Evolutionary conservation across 2,888 invertebrate genomes (phyloP), one percentile per base, ranked within the genome.

Genomic region (Rhagophthalmus giganteus): DNA sequence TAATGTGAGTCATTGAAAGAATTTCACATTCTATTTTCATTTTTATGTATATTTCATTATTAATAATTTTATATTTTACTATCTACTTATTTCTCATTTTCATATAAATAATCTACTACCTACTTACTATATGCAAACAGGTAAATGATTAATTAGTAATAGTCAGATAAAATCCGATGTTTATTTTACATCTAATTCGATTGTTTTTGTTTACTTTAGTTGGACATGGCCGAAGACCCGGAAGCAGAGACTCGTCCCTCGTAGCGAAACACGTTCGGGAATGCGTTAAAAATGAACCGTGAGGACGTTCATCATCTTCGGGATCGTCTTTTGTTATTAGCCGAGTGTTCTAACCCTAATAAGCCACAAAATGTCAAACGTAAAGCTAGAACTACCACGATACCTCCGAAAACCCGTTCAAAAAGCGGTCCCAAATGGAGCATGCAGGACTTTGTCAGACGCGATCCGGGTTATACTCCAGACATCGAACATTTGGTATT

Each of bases 401-500:
- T 49, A 39, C 44, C 49, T 7, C 54, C 49, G 3, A 54, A 54
- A 33, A 14, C 48, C 11, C 53, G 47, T 32, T 35, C 45, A 1
- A 55, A 55, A 41, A 49, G 41, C 25, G 52, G 60, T 14, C 62
- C 67, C 25, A 72, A 71, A 50, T 62, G 71, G 30, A 70, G 70
- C 53, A 65, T 73, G 52, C 72, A 75, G 63, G 75, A 75, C 58
- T 74, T 74, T 47, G 75, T 75, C 26, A 62, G 75, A 14, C 73
- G 73, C 69, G 74, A 75, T 72, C 80, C 80, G 14, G 78, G 80
- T 55, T 78, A 77, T 64, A 78, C 78, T 37, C 75, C 80, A 49
- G 80, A 81, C 66, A 80, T 81, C 64, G 81, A 80, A 62, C 81
- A 81, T 63, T 73, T 81, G 57, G 81, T 81, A 46, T 80, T 80